These are phyloP conservation scores for Clusia tigrina DNA, from an alignment of 2,888 invertebrate genomes.

Conservation along the genomic window DNA sequence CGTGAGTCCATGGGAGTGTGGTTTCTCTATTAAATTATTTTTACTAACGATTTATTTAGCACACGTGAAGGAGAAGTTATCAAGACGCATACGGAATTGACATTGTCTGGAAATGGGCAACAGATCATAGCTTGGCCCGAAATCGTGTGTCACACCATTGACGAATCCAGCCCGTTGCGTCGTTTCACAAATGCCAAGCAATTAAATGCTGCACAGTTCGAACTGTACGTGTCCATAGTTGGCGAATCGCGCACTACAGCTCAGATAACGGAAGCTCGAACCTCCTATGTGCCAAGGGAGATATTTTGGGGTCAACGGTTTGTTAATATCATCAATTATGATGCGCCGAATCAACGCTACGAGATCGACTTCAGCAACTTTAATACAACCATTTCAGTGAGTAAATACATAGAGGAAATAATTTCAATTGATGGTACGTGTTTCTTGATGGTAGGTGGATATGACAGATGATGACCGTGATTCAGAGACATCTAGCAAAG, in stretches of 20 bases:
- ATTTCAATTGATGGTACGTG: too few species aligned
- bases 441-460: constrained; percentile 42
- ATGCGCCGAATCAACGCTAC: constrained; percentile 69
- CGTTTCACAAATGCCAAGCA: constrained; percentile 77
- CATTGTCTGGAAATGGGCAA: constrained; percentile 70
- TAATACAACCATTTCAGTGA: constrained; percentile 60
- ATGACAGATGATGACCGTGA: constrained; percentile 37
- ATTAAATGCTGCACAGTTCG: constrained; percentile 77
- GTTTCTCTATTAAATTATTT: background rate
- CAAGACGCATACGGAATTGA: constrained; percentile 76
- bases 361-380: constrained; percentile 61
- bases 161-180: constrained; percentile 79
- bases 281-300: constrained; percentile 82
- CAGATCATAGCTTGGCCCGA: constrained; percentile 86
- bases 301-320: constrained; percentile 87
- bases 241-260: constrained; percentile 83
- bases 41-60: constrained; percentile 40
- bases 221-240: constrained; percentile 82
- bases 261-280: constrained; percentile 75
- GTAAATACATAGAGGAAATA: constrained; percentile 28
- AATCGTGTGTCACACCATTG: constrained; percentile 84
- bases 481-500: too few species aligned
- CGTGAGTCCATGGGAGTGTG: constrained; percentile 49
- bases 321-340: constrained; percentile 72
- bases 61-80: constrained; percentile 75